These are phyloP conservation scores for Agriopis leucophaearia DNA, from an alignment of 2,888 invertebrate genomes.

Conservation along the genomic window DNA sequence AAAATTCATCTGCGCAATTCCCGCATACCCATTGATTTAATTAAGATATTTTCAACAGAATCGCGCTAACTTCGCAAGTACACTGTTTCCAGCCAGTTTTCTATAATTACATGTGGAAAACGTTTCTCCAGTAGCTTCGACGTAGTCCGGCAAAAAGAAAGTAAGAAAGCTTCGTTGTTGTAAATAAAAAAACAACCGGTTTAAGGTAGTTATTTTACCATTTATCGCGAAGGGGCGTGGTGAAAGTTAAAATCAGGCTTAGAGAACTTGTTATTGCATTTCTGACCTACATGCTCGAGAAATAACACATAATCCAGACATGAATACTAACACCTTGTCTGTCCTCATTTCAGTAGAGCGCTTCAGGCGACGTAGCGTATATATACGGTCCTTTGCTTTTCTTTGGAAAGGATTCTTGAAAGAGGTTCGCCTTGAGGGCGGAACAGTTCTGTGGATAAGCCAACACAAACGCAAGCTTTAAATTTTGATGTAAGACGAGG, in stretches of 20 bases:
- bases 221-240: slow-evolving; percentile 64
- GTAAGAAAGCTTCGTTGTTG: slow-evolving; percentile 52
- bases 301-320: slow-evolving; percentile 33
- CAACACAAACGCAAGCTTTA: slow-evolving; percentile 36
- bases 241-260: slow-evolving; percentile 69
- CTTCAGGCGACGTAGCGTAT: slow-evolving; percentile 12
- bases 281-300: slow-evolving; percentile 49
- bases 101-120: slow-evolving; percentile 31
- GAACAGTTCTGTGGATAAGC: slow-evolving; percentile 23
- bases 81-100: slow-evolving; percentile 6
- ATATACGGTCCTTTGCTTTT: slow-evolving; percentile 20
- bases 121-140: slow-evolving; percentile 20
- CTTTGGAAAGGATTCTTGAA: slow-evolving; percentile 27
- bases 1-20: background rate
- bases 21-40: too few species aligned
- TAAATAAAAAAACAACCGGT: slow-evolving; percentile 66
- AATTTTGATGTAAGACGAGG: slow-evolving; percentile 48
- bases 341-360: slow-evolving; percentile 22
- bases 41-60: background rate
- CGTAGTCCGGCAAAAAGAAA: slow-evolving; percentile 39
- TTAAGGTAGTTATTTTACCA: slow-evolving; percentile 58
- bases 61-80: background rate
- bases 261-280: slow-evolving; percentile 62
- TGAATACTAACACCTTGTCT: slow-evolving; percentile 28
- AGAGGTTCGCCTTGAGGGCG: slow-evolving; percentile 22